Conservation (phyloP, 2,888 invertebrate species). For the Pseudococcus jackbeardsleyi region DNA sequence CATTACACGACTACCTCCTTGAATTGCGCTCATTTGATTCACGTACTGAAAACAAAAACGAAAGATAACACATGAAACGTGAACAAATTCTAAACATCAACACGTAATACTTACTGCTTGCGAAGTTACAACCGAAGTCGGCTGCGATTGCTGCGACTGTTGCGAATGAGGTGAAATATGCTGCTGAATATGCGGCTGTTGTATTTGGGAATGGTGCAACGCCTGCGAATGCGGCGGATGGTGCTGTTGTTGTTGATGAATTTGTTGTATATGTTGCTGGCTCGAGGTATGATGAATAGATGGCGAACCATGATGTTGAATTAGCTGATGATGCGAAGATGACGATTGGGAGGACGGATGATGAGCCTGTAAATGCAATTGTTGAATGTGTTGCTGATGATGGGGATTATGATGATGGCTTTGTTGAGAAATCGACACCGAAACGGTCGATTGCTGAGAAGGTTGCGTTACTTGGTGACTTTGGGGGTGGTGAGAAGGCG, state of each 20-base stretch:
- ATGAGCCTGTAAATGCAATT: constrained; percentile 49
- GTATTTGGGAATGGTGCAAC: constrained; percentile 51
- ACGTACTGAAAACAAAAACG: constrained; percentile 52
- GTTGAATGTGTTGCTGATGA: constrained; percentile 58
- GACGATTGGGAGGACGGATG: constrained; percentile 52
- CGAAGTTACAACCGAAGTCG: constrained; percentile 57
- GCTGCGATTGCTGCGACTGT: constrained; percentile 56
- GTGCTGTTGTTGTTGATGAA: not conserved
- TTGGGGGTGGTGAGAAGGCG: constrained; percentile 62
- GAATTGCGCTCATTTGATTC: constrained; percentile 59
- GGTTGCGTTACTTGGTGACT: constrained; percentile 48
- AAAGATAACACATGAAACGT: not conserved
- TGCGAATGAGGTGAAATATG: constrained; percentile 52
- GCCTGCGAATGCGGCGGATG: constrained; percentile 2
- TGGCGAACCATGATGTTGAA: constrained; percentile 53
- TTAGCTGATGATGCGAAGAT: constrained; percentile 47
- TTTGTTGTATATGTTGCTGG: constrained; percentile 42
- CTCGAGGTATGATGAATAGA: constrained; percentile 11
- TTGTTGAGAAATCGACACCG: constrained; percentile 50
- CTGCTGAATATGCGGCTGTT: constrained; percentile 55
- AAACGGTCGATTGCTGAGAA: constrained; percentile 46
- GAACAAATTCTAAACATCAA: not conserved
- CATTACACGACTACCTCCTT: constrained; percentile 50
- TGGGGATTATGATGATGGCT: not conserved
- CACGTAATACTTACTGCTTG: constrained; percentile 14